Base-by-base conservation (phyloP, 2,113 vertebrate genomes). In the Phocoena phocoena region DNA sequence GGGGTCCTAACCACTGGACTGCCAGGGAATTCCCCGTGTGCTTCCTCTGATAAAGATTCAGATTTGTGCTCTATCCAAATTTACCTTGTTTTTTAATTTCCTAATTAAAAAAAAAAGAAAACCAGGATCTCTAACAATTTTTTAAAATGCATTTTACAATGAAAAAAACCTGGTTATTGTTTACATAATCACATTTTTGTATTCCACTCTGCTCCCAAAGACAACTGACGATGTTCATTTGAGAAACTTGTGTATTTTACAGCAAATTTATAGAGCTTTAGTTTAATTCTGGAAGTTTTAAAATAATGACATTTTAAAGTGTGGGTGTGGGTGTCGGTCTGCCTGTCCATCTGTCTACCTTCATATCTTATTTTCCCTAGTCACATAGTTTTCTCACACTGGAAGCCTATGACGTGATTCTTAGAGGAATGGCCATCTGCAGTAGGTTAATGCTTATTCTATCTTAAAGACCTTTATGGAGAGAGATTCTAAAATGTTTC, bases 31-130 rank as follows among this genome's bases (percentile, higher is more conserved):
- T 77, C 11, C 44, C 9, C 17, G 20, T 3, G 17, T 21, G 74
- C 74, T 77, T 50, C 31, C 25, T 79, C 70, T 38, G 25, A 65
- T 15, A 63, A 2, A 88, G 12, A 94, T 41, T 91, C 44, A 44
- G 65, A 63, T 86, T 23, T 63, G 25, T 9, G 17, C 58, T 83
- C 71, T n/a, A 38, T 14, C 14, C 23, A 83, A 25, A 81, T 36
- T 58, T 55, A 14, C 33, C 58, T 28, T 58, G 23, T 25, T 44
- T 71, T 77, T 44, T 18, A 88, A 67, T 55, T 63, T 50, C 33
- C 55, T 84, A 79, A 84, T 67, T 95, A 36, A 36, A 92, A 94
- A 60, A 74, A 74, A 81, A 4, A 74, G 91, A 91, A 87, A 53
- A 53, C 50, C 6, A 50, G 12, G 17, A 85, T 31, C 55, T 55